Evolutionary conservation across 2,888 invertebrate genomes (phyloP), one percentile per base, ranked within the genome.

Genomic region (Conistra vaccinii): DNA sequence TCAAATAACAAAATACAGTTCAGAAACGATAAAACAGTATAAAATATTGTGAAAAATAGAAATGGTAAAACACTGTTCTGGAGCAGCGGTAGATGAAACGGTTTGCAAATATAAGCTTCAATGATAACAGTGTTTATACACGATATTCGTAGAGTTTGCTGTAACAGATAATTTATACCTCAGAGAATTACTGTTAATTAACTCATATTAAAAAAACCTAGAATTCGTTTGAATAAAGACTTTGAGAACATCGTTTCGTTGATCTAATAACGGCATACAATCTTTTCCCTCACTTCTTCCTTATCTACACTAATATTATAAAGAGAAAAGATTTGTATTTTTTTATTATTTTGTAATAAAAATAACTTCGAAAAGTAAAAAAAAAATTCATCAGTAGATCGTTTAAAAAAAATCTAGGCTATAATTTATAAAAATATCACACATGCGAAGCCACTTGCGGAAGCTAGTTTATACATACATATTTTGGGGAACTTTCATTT

Each of bases 41-140:
- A 39, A 53, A 45, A 60, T 69, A 39, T 55, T 51, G 12, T 12
- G 9, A 20, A 62, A 66, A 81, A 66, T 55, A 17, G 5, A 63
- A 58, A 63, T 42, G 26, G 2, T 48, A 39, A 32, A 29, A 53
- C 20, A 10, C 10, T 62, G 5, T 42, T 48, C 12, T 12, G 17
- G 1, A 77, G 35, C 35, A 63, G 57, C 5, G 4, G 6, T 45
- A 20, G 23, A 45, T 48, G 20, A 53, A 66, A 55, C 17, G 1
- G n/a, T 80, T 60, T 51, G 4, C 4, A 51, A 76, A 66, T 26
- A 60, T 32, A 35, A 23, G 32, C 32, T 58, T n/a, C 14, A 12
- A 29, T 60, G 35, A 26, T 26, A n/a, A 45, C 29, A n/a, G n/a
- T 39, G n/a, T 77, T 68, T 26, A 12, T 29, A 3, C 57, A n/a